Evolutionary conservation across 2,888 invertebrate species (phyloP).

Genomic region (Patella depressa): DNA sequence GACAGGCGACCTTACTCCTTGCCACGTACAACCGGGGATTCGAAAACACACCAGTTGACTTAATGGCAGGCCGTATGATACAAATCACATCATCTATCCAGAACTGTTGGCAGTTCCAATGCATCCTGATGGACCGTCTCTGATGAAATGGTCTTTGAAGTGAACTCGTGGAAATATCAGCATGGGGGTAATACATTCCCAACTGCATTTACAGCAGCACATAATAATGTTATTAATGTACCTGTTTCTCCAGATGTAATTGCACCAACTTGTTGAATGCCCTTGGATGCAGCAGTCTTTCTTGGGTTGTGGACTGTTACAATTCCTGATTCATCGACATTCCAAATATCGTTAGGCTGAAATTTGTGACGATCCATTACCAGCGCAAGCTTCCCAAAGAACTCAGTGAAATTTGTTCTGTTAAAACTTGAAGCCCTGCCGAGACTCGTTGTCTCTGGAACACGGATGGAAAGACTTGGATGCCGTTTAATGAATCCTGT

Average conservation of each 20-base stretch:
- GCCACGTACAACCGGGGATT: too few species aligned
- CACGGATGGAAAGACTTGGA: conserved; percentile 24
- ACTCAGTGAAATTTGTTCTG: conserved; percentile 28
- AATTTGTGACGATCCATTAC: conserved; percentile 33
- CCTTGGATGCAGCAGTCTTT: conserved; percentile 25
- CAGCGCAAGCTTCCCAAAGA: conserved; percentile 30
- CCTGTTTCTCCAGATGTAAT: conserved; percentile 35
- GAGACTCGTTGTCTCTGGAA: conserved; percentile 34
- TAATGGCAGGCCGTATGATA: too few species aligned
- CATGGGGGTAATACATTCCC: conserved; percentile 33
- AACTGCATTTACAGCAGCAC: conserved; percentile 12
- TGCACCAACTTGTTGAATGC: conserved; percentile 33
- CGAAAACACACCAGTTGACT: too few species aligned
- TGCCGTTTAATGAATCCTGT: conserved; percentile 30
- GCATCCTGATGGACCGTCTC: conserved; percentile 13
- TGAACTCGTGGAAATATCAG: conserved; percentile 32
- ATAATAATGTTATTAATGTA: conserved; percentile 15
- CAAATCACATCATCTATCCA: conserved; percentile 61
- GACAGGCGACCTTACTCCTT: too few species aligned
- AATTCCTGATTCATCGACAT: conserved; percentile 38
- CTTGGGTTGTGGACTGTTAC: conserved; percentile 40
- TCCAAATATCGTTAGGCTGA: conserved; percentile 30
- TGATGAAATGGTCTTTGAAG: conserved; percentile 14
- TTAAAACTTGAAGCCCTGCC: conserved; percentile 39
- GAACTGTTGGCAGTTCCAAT: background rate